Evolutionary conservation across 1,140 invertebrate genomes (phyloP), one percentile per base, ranked within the genome.

Genomic region (Sminthurides bifidus): DNA sequence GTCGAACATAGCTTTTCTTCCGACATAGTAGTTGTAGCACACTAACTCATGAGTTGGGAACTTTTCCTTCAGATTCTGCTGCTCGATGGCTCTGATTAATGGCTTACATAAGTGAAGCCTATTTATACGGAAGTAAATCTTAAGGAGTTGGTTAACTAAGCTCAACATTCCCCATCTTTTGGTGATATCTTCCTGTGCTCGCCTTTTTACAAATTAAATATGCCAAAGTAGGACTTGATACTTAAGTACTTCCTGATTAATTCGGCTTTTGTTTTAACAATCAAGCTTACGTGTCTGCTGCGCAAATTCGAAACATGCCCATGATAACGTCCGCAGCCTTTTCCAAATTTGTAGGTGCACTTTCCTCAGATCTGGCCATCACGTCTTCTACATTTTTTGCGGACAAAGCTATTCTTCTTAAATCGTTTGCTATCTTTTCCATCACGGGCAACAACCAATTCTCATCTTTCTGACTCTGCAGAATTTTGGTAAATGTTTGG

Each of bases 11-110:
- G 90, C 86, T 72, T 97, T 95, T 5, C 92, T 76, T 2, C 94
- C 94, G 17, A 96, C 89, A 75, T 92, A 98, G 74, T 95, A 97
- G 67, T 85, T 88, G 69, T 95, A 98, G n/a, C 0, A 94, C 97
- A 26, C 82, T 76, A 38, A 92, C 84, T 70, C 87, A 74, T 87
- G 85, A 24, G 82, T 81, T 31, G 84, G 81, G 71, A 94, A 98
- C 53, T 81, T 79, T 44, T 94, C 87, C 71, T 91, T 93, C 43
- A 89, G 83, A 15, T 85, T 86, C 31, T 60, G 60, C 26, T 87
- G 87, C 62, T 97, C 92, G 63, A 98, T 95, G 2, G 93, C 92
- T 66, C 94, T 77, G 60, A 97, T 95, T 14, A 98, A 74, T 0
- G 94, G 93, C 73, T 92, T 97, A 70, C 93, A 95, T 29, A 98